Base-by-base conservation (phyloP, 2,888 invertebrate species). In the Aethes cnicana region DNA sequence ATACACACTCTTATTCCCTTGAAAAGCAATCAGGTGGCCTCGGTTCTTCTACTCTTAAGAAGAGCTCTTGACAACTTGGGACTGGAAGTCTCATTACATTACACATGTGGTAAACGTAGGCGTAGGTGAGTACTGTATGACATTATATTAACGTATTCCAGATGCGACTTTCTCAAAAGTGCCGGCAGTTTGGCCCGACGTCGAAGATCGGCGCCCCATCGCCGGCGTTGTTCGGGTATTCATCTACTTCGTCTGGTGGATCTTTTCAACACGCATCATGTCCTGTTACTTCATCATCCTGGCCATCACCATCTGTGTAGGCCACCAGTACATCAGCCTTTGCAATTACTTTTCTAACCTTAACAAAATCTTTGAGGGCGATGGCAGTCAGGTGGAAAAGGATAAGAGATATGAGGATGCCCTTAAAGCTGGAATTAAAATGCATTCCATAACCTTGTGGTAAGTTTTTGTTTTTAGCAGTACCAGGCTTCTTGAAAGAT, bases 121-220 rank as follows among this genome's bases (percentile, higher is more conserved):
- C n/a, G n/a, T n/a, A n/a, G n/a, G n/a, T n/a, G n/a, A 16, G 23
- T 2, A 3, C 9, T 21, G 1, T 1, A 3, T 21, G 7, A 32
- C 5, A 3, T 1, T 6, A 11, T 7, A 8, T 33, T 26, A 28
- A 9, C 4, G 0, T 16, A 12, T 49, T 44, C n/a, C 33, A 52
- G 52, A 46, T 6, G 32, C 37, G 7, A 47, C 46, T 1, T 55
- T 55, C 16, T 35, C 44, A 14, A 52, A 47, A 7, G 14, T 55
- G 1, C 44, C 53, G 8, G 41, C 55, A 1, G 6, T 21, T 0
- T 55, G 55, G 55, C 55, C 55, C 0, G 53, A 48, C 8, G 42
- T 43, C 0, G 42, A 37, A 6, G 53, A 55, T 8, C 30, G 20
- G 0, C 25, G 53, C 4, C 4, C 2, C 1, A n/a, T 41, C 3